Evolutionary conservation across 1,140 invertebrate species (phyloP), one percentile per base, ranked within the genome.

Genomic region (Cylas formicarius): DNA sequence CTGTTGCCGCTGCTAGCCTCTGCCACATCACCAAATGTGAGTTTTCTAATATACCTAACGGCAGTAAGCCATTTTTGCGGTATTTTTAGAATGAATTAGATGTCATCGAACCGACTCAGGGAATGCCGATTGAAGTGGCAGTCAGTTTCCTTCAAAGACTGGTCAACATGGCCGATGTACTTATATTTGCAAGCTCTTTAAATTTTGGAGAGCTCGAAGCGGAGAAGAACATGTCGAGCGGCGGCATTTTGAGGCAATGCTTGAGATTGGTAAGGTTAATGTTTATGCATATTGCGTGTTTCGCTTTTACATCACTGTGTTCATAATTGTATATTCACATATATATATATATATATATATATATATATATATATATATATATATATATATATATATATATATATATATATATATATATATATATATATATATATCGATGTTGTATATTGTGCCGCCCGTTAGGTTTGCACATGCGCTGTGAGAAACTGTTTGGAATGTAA

Each of bases 191-290:
- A 34, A 95, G 90, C 59, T 92, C 91, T 6, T 75, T 96, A 23
- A 98, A 95, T 72, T 97, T 99, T 64, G 86, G 85, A 37, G 96
- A 99, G 71, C 70, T 99, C 21, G 97, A 99, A 70, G 89, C 93
- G 1, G 97, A 99, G 66, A 99, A 99, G 71, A 99, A 97, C 63
- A 98, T 99, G 94, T 95, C 94, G n/a, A 90, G 86, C 60, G 97
- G 97, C 18, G 96, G 95, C 26, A 99, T 99, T 51, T 68, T 99
- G 9, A 70, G 96, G 46, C 97, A 99, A 70, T 97, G 94, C 68
- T 74, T 99, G 19, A 72, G 97, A 69, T 71, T 99, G 77, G 94
- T 94, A 72, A 74, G 76, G 74, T 66, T n/a, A n/a, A n/a, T 27
- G 11, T 22, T 4, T 46, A 29, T 46, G 24, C 34, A 29, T 41